Base-by-base conservation (phyloP, 2,113 vertebrate species). In the Meleagris gallopavo region DNA sequence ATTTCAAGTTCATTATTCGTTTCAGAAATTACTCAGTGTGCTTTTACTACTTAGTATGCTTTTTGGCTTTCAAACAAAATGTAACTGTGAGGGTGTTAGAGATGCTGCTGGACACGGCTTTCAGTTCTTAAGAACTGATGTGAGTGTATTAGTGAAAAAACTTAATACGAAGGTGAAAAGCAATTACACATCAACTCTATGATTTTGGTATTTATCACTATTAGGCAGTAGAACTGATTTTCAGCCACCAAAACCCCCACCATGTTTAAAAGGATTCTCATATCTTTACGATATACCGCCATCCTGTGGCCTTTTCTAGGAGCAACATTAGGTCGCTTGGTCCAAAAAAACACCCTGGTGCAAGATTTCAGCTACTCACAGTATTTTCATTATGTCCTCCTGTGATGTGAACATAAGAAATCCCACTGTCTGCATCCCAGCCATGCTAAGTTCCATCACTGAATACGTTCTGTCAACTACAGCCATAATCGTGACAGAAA, bases 211-310 rank as follows among this genome's bases (percentile, higher is more conserved):
- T 22, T 55, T 69, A 67, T 48, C 69, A 69, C 19, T 24, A 65
- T 40, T 27, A 95, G 24, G 18, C 43, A 82, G 36, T 3, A 62
- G 55, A 88, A 93, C 5, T 69, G 8, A 30, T 2, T 89, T 77
- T 70, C 27, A 41, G 7, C 3, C 40, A 73, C 10, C 30, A 22
- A 9, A 57, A 7, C 1, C 0, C 7, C 2, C 2, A 0, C 8
- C 17, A 20, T 38, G 50, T 0, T 34, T 25, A 32, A 32, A 14
- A 20, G 17, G 5, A 9, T 25, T 52, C 22, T 15, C 3, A 1
- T 41, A 4, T 12, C 29, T 38, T 76, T 66, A 46, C 79, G 32
- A 38, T 25, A 50, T 25, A 76, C 55, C 82, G 58, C 67, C 91
- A 21, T 38, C 64, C 1, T 9, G 78, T 74, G 94, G 89, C 25